A percentile compares a stretch with the other conserved stretches of the same genome.
phyloP scores from a whole-genome alignment of 2,888 invertebrate genomes.

The Pharmacophagus antenor region DNA sequence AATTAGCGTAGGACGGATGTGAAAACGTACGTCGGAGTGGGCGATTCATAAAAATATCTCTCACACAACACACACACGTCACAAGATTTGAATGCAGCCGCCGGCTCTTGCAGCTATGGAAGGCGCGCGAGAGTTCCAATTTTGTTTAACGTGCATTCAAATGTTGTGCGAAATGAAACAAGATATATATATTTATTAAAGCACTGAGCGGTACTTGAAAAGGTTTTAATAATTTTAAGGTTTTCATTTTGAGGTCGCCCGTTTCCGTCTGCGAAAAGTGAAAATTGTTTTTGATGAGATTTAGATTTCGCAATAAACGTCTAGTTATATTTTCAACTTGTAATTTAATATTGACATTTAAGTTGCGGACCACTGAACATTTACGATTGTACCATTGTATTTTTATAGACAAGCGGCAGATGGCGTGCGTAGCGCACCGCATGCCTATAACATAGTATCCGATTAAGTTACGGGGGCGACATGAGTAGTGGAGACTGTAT shows the following conservation, averaged over 20 bases:
- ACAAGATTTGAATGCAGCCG: conserved; percentile 2
- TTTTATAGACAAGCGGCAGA: too few species aligned
- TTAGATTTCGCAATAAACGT: not conserved
- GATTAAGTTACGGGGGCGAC: too few species aligned
- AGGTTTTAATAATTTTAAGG: too few species aligned
- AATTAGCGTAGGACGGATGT: conserved; percentile 7
- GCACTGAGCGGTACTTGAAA: not conserved
- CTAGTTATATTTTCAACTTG: not conserved
- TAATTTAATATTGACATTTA: too few species aligned
- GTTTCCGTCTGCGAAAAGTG: not conserved
- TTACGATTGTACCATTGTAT: too few species aligned
- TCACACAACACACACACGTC: conserved; percentile 1
- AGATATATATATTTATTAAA: not conserved
- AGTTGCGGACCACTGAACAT: too few species aligned
- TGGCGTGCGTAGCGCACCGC: too few species aligned
- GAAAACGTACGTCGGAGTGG: not conserved
- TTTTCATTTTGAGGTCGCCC: not conserved
- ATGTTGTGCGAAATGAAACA: not conserved
- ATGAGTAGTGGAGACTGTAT: too few species aligned
- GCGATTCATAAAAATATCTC: conserved; percentile 5
- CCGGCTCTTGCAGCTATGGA: not conserved
- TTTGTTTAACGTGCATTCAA: not conserved
- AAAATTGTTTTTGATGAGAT: not conserved
- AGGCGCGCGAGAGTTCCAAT: not conserved
- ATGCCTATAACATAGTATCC: too few species aligned